These are phyloP conservation scores for Serranus cabrilla DNA, from an alignment of 2,797 vertebrate genomes.

Conservation along the genomic window DNA sequence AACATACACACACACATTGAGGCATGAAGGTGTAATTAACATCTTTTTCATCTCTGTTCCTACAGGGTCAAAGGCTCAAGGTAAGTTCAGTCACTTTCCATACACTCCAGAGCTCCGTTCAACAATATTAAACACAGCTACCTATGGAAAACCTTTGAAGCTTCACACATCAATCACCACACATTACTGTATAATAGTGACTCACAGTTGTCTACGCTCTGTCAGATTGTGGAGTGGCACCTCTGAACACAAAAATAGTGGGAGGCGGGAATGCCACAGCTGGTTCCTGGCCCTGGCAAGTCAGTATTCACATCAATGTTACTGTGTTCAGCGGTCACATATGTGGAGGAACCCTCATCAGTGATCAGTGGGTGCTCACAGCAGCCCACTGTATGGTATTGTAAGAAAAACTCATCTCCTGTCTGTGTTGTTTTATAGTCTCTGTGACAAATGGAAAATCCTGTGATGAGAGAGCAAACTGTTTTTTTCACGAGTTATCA, in stretches of 20 bases:
- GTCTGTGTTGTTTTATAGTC: not conserved
- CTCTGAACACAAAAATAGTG: conserved; percentile 69
- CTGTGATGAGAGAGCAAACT: too few relatives aligned
- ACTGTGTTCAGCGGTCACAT: not conserved
- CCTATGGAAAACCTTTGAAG: not conserved
- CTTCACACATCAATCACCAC: not conserved
- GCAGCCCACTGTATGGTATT: conserved; percentile 70
- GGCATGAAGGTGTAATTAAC: not conserved
- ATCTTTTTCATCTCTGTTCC: conserved; percentile 25
- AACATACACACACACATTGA: not conserved
- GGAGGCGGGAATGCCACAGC: conserved; percentile 61
- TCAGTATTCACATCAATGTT: conserved; percentile 36
- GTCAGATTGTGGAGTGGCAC: conserved; percentile 74
- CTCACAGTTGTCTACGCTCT: not conserved
- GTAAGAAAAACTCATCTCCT: conserved; percentile 58
- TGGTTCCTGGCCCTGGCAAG: conserved; percentile 83
- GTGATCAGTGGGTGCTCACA: conserved; percentile 76
- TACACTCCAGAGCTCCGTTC: too few relatives aligned
- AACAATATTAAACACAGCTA: not conserved
- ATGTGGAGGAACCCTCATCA: conserved; percentile 82
- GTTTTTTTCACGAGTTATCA: too few relatives aligned
- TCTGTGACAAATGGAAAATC: too few relatives aligned
- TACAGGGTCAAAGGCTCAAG: conserved; percentile 61
- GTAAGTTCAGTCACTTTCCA: conserved; percentile 36
- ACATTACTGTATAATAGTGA: not conserved